A percentile compares a stretch with the other conserved stretches of the same genome.
Evolutionary conservation across 1,140 invertebrate species (phyloP).

Genomic region (Orchestia grillus): DNA sequence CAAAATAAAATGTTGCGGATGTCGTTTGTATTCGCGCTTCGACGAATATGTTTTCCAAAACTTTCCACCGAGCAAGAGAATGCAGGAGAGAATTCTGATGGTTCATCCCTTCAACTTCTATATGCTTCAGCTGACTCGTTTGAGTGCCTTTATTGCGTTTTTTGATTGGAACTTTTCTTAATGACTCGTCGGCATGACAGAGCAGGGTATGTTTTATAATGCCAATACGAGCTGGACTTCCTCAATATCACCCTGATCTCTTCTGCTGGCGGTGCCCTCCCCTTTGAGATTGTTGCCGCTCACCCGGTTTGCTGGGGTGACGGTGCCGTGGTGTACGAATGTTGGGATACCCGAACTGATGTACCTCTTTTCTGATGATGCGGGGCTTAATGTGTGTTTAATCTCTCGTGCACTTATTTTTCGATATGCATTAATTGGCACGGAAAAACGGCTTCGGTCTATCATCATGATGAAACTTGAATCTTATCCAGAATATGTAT

Average conservation of each 20-base stretch:
- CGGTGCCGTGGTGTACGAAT: not conserved
- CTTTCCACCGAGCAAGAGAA: not conserved
- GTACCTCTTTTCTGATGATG: too few relatives aligned
- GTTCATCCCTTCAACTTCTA: not conserved
- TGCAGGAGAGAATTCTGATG: not conserved
- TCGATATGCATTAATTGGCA: too few relatives aligned
- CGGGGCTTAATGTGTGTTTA: too few relatives aligned
- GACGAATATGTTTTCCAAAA: not conserved
- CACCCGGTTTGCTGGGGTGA: not conserved
- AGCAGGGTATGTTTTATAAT: not conserved
- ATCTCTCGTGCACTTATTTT: too few relatives aligned
- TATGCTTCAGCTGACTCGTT: not conserved
- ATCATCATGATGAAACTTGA: too few relatives aligned
- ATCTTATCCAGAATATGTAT: too few relatives aligned
- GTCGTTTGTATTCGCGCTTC: not conserved
- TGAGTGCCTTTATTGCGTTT: not conserved
- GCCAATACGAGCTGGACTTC: not conserved
- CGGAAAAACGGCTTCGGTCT: too few relatives aligned
- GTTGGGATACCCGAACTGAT: not conserved
- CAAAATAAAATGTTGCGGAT: not conserved
- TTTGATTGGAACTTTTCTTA: not conserved
- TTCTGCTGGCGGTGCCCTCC: too few relatives aligned
- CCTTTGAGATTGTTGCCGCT: too few relatives aligned
- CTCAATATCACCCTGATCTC: not conserved
- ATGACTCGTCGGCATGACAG: not conserved